phyloP scores from a whole-genome alignment of 2,113 vertebrate species.

The Malurus cyaneus region DNA sequence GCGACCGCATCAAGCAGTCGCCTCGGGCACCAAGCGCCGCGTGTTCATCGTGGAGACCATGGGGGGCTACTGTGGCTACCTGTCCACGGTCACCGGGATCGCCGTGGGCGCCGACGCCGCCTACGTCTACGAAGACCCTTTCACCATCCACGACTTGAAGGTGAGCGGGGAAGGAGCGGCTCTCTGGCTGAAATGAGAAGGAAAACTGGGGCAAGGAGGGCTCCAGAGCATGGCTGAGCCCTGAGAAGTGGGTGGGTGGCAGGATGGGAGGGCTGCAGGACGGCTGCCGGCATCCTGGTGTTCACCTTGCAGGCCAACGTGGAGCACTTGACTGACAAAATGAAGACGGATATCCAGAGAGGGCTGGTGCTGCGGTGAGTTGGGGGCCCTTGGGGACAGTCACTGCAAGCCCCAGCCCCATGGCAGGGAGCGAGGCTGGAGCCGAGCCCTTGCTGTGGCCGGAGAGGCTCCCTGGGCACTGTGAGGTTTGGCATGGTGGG shows the following conservation, averaged over 20 bases:
- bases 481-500: no score
- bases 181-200: background rate
- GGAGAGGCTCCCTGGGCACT: no score
- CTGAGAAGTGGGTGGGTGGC: rapidly evolving
- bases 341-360: no score
- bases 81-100: constrained; percentile 88
- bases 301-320: no score
- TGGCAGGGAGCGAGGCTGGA: no score
- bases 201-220: rapidly evolving
- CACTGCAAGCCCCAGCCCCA: no score
- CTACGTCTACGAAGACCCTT: constrained; percentile 90
- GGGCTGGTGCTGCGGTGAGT: no score
- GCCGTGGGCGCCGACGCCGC: constrained; percentile 90
- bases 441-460: no score
- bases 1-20: constrained; percentile 98
- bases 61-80: constrained; percentile 93
- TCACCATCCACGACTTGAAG: constrained; percentile 91
- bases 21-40: constrained; percentile 90
- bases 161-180: constrained; percentile 36
- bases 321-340: no score
- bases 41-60: constrained; percentile 98
- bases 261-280: background rate
- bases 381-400: no score
- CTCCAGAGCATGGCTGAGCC: rapidly evolving
- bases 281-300: background rate